Base-by-base conservation (phyloP, 2,888 invertebrate genomes). In the Trichogramma dendrolimi region DNA sequence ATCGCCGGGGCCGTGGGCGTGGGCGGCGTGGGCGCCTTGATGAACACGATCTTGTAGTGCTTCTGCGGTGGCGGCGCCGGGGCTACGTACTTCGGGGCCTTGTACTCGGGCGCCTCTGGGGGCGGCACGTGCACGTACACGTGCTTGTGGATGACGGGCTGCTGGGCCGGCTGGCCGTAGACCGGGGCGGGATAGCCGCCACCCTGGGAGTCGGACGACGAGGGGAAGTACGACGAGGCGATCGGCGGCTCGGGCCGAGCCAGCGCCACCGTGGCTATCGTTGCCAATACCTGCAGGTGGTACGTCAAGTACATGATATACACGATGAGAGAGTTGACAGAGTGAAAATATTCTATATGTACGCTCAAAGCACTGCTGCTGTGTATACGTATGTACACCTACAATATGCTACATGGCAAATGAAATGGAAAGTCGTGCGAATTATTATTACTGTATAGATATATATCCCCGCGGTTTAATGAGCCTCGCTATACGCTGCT, bases 71-170 rank as follows among this genome's bases (percentile, higher is more conserved):
- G 80, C 38, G 78, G 74, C 0, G 76, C 75, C 2, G 78, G 79
- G 3, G 81, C 78, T 3, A 73, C 68, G 61, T 82, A 86, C 75
- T 84, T 87, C 27, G 89, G 86, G 27, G 86, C 84, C 46, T 85
- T 86, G 74, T 87, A 84, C 73, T 92, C 92, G 42, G 88, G 89
- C 4, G 80, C 79, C 79, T 93, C 92, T 72, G 92, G 92, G 61
- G 92, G 93, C 55, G 93, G 92, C 14, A 93, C 92, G 79, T 93
- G 93, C 14, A 94, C 92, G 81, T 93, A 94, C 10, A 94, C 92
- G 77, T 93, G 93, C 76, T 94, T 94, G 80, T 93, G 93, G 57
- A 93, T 86, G 48, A 91, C 88, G 63, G 87, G 87, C 72, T 87
- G 88, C 70, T 85, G 85, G 4, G 86, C 84, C 3, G 87, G 87